Percentiles rank a stretch among this genome's conserved stretches.
Evolutionary conservation across 2,113 vertebrate species (phyloP).

Genomic region (Columbina picui): DNA sequence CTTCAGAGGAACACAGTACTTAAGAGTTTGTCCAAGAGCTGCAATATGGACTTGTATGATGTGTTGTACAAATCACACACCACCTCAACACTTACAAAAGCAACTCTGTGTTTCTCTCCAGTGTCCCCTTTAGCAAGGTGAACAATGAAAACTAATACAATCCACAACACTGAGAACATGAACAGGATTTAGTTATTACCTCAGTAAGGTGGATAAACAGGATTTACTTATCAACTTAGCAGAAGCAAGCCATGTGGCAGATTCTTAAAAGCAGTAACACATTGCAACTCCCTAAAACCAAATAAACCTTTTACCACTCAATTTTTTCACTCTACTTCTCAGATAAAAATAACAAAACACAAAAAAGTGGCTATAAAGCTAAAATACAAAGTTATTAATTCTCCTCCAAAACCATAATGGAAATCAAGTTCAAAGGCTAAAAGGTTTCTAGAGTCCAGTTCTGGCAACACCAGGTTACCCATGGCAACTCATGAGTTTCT

Average conservation of each 20-base stretch:
- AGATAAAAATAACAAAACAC: too few species aligned
- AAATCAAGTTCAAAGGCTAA: background rate
- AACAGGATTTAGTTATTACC: background rate
- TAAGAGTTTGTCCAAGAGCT: background rate
- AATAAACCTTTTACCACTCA: background rate
- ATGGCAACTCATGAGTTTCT: background rate
- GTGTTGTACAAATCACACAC: background rate
- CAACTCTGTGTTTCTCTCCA: background rate
- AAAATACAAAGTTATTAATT: background rate
- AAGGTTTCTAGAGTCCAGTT: background rate
- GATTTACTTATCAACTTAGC: conserved; percentile 25
- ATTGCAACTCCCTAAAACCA: background rate
- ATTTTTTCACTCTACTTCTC: too few species aligned
- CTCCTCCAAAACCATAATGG: background rate
- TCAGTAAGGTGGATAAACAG: background rate
- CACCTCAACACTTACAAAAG: background rate
- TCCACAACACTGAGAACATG: background rate
- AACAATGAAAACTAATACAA: background rate
- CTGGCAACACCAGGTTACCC: background rate
- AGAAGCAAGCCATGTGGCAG: background rate
- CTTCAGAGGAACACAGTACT: background rate
- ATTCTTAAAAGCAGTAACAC: background rate
- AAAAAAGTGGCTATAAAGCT: background rate
- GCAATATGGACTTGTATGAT: accelerated
- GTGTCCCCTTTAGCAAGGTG: background rate